A percentile compares a stretch with the other conserved stretches of the same genome.
phyloP scores from a whole-genome alignment of 2,113 vertebrate species.

The Pipa parva region DNA sequence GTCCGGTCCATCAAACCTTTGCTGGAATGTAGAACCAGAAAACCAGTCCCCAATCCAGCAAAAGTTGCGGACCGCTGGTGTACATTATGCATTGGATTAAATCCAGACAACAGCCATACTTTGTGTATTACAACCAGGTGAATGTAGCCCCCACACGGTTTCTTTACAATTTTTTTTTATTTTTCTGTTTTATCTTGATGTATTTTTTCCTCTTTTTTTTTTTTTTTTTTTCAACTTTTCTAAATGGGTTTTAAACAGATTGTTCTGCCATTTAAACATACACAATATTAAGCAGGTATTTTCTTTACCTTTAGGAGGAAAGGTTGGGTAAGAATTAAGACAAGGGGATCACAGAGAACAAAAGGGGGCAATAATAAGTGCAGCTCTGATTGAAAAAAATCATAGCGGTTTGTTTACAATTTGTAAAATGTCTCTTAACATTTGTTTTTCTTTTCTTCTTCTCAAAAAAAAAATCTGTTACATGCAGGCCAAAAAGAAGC shows the following conservation, averaged over 20 bases:
- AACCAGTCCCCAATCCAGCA: too few species aligned
- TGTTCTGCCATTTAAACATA: constrained; percentile 61
- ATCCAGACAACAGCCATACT: too few species aligned
- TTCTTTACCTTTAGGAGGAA: constrained; percentile 62
- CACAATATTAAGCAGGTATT: constrained; percentile 64
- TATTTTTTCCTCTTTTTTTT: not conserved
- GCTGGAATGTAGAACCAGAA: too few species aligned
- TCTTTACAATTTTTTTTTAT: constrained; percentile 21
- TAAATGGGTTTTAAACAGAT: constrained; percentile 52
- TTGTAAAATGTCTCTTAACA: constrained; percentile 78
- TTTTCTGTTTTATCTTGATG: constrained; percentile 9
- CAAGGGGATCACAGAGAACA: not conserved
- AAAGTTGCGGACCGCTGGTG: too few species aligned
- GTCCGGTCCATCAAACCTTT: too few species aligned
- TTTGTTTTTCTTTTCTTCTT: constrained; percentile 46
- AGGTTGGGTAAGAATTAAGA: not conserved
- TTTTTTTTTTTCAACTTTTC: constrained; percentile 15
- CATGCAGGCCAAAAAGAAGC: constrained; percentile 84
- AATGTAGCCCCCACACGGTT: constrained; percentile 6
- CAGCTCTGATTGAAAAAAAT: constrained; percentile 79
- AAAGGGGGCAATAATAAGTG: constrained; percentile 61
- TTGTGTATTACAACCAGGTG: too few species aligned
- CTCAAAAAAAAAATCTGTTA: constrained; percentile 79
- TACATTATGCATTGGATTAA: too few species aligned
- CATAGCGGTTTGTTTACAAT: constrained; percentile 65